Evolutionary conservation across 2,113 vertebrate genomes (phyloP).

Genomic region (Clarias macrocephalus): DNA sequence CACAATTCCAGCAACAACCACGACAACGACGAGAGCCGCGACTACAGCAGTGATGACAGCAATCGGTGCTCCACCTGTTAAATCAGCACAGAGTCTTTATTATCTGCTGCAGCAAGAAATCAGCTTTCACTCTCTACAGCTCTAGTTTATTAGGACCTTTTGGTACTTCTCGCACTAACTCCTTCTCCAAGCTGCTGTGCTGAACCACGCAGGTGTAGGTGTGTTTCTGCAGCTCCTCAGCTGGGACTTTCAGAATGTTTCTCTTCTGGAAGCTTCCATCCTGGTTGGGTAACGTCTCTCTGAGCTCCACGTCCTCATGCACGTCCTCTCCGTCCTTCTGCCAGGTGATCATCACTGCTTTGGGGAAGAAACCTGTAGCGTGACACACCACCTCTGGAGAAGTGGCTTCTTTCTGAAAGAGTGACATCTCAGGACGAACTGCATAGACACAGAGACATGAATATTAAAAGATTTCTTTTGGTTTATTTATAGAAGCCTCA

Average conservation of each 20-base stretch:
- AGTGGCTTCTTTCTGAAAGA: no score
- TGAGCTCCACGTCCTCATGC: background rate
- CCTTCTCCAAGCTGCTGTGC: background rate
- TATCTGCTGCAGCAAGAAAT: no score
- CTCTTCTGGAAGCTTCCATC: background rate
- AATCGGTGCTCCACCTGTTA: no score
- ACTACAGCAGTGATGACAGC: no score
- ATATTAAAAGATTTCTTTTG: background rate
- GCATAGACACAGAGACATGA: background rate
- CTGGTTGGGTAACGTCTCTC: background rate
- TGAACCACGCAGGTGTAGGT: background rate
- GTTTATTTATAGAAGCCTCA: no score
- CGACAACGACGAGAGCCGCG: no score
- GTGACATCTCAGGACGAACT: no score
- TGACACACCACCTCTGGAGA: background rate
- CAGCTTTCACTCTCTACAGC: no score
- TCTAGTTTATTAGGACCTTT: no score
- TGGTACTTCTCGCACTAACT: no score
- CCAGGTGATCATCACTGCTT: background rate
- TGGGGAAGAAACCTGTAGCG: background rate
- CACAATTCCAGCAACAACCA: no score
- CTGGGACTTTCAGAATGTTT: background rate
- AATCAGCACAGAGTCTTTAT: fast-evolving
- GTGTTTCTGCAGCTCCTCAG: background rate
- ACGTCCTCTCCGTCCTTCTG: background rate